Base-by-base conservation (phyloP, 2,888 invertebrate species). In the Drosophila hamatofila region DNA sequence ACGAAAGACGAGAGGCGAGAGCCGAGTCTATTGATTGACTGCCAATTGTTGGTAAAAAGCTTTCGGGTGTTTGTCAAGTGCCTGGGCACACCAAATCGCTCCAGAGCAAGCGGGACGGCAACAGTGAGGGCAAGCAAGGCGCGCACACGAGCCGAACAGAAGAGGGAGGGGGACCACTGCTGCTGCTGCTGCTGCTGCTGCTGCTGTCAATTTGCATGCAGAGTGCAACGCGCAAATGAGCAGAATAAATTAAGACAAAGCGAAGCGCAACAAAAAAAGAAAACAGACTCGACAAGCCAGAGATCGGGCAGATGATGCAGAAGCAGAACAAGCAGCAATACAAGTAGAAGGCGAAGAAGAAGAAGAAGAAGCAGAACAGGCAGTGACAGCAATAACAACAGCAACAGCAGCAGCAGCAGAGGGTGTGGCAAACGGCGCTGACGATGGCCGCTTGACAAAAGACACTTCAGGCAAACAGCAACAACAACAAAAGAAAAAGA, bases 41-140 rank as follows among this genome's bases (percentile, higher is more conserved):
- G 73, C 56, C 71, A 73, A 80, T 75, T 81, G 81, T 73, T 75
- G 70, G 58, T 46, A 69, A 72, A 74, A 73, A 75, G 88, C 90
- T 85, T 82, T 83, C 70, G 88, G 86, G 88, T 88, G 90, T 88
- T 88, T 88, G 88, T 87, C 89, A 79, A 85, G 84, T 77, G 74
- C 23, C 51, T 35, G 55, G 49, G 5, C 63, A 42, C 64, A 48
- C 4, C 72, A 42, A 42, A 68, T 44, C 48, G 35, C 44, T 16
- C 14, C 16, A 25, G 54, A 30, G 66, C 69, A 18, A 67, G 41
- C 41, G 68, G 27, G 66, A 68, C 9, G 68, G 35, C 61, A 67
- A 41, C 39, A 67, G 27, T 48, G 39, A 21, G 46, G 2, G 46
- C 23, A 11, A n/a, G 46, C 23, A 11, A n/a, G n/a, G n/a, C 18